Conservation (phyloP, 2,888 invertebrate species). For the Acrobeloides nanus region DNA sequence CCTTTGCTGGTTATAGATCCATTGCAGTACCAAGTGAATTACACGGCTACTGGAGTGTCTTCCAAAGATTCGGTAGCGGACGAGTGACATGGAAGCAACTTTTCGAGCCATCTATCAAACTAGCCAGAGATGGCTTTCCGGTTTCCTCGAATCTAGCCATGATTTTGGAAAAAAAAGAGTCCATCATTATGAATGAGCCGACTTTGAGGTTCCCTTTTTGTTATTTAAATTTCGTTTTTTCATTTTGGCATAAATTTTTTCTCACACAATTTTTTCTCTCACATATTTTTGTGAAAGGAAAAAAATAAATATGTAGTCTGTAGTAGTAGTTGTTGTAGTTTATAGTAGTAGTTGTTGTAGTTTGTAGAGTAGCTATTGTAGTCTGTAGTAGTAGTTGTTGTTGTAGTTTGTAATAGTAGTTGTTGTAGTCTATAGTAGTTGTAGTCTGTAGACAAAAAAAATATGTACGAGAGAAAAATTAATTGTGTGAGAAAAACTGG, state of each 20-base stretch:
- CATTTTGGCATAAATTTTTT: conserved; percentile 35
- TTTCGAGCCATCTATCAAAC: conserved; percentile 32
- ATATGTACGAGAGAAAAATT: too few species aligned
- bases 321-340: too few species aligned
- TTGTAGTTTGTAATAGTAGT: too few species aligned
- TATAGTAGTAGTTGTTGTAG: too few species aligned
- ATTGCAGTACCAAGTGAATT: conserved; percentile 51
- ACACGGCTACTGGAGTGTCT: conserved; percentile 48
- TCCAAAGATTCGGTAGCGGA: conserved; percentile 47
- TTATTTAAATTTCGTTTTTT: conserved; percentile 42
- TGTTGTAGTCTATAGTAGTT: too few species aligned
- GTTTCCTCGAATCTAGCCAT: conserved; percentile 43
- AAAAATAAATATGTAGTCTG: conserved; percentile 41
- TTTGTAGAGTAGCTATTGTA: too few species aligned
- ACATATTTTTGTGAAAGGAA: conserved; percentile 40
- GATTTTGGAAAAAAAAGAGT: conserved; percentile 45
- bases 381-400: too few species aligned
- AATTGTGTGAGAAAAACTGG: too few species aligned
- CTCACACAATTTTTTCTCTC: neutral
- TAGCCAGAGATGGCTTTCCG: conserved; percentile 41
- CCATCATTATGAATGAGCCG: conserved; percentile 35
- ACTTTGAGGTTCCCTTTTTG: conserved; percentile 44
- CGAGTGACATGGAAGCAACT: conserved; percentile 38
- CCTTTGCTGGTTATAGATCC: conserved; percentile 34
- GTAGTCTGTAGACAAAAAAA: too few species aligned